Evolutionary conservation across 2,888 invertebrate species (phyloP).

Genomic region (Piscicola geometra): DNA sequence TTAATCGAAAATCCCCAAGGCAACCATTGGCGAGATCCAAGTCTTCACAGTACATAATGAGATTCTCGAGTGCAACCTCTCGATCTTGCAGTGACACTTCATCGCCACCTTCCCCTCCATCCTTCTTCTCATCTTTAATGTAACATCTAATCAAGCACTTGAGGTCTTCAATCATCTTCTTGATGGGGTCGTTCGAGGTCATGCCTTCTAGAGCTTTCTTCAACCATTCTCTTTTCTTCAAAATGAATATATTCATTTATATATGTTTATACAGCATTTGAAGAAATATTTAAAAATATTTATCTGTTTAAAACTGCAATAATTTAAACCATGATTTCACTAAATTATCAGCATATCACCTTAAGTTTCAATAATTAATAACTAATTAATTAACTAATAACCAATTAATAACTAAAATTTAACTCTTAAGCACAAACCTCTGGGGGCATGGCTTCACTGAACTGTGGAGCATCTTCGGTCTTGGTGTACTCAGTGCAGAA

Average conservation of each 20-base stretch:
- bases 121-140: too few species aligned
- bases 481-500: conserved; percentile 38
- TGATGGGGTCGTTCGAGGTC: conserved; percentile 65
- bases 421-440: conserved; percentile 30
- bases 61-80: conserved; percentile 64
- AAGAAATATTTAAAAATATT: not conserved
- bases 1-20: conserved; percentile 34
- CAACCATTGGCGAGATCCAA: conserved; percentile 75
- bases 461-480: conserved; percentile 31
- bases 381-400: too few species aligned
- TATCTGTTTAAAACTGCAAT: too few species aligned
- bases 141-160: not conserved
- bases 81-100: conserved; percentile 59
- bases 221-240: conserved; percentile 67
- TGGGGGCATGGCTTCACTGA: conserved; percentile 35
- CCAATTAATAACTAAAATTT: not conserved
- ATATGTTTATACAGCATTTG: not conserved
- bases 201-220: conserved; percentile 68
- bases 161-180: conserved; percentile 61
- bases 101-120: not conserved
- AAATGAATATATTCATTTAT: not conserved
- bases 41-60: conserved; percentile 68
- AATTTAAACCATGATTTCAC: too few species aligned
- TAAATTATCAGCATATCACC: too few species aligned
- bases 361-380: too few species aligned